Evolutionary conservation across 2,113 vertebrate species (phyloP).

Genomic region (Pteronura brasiliensis): DNA sequence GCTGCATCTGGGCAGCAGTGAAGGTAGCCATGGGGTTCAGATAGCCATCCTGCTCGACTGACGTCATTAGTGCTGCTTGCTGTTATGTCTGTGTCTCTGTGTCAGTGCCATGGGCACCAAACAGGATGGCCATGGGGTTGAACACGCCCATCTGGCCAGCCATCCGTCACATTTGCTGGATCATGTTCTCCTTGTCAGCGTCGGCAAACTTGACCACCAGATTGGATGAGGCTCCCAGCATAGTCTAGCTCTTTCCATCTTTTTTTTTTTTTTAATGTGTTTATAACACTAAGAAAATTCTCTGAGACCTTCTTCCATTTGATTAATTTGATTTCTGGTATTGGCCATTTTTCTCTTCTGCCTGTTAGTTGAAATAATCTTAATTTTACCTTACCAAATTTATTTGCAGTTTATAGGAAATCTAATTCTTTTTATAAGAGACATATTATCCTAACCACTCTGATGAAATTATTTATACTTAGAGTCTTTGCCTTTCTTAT

Average conservation of each 20-base stretch:
- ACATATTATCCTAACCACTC: neutral
- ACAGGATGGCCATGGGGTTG: constrained; percentile 98
- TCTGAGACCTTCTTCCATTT: neutral
- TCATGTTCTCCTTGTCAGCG: constrained; percentile 97
- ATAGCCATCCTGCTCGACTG: constrained; percentile 95
- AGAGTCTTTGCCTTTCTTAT: neutral
- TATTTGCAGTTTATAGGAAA: neutral
- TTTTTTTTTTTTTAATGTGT: neutral
- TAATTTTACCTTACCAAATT: neutral
- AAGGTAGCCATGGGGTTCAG: constrained; percentile 99
- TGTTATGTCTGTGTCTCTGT: constrained; percentile 99
- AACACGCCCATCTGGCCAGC: constrained; percentile 99
- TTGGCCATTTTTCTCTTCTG: neutral
- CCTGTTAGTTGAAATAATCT: neutral
- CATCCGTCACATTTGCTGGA: constrained; percentile 99
- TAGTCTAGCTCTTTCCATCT: neutral
- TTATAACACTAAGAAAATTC: neutral
- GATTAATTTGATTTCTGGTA: neutral
- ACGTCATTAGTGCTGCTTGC: constrained; percentile 96
- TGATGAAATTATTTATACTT: neutral
- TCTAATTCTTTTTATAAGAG: neutral
- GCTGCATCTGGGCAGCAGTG: constrained; percentile 98
- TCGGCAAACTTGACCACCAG: constrained; percentile 99
- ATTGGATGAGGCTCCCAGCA: constrained; percentile 97
- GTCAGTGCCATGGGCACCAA: constrained; percentile 96